Conservation (phyloP, 1,140 invertebrate genomes). For the Platorchestia sp. region DNA sequence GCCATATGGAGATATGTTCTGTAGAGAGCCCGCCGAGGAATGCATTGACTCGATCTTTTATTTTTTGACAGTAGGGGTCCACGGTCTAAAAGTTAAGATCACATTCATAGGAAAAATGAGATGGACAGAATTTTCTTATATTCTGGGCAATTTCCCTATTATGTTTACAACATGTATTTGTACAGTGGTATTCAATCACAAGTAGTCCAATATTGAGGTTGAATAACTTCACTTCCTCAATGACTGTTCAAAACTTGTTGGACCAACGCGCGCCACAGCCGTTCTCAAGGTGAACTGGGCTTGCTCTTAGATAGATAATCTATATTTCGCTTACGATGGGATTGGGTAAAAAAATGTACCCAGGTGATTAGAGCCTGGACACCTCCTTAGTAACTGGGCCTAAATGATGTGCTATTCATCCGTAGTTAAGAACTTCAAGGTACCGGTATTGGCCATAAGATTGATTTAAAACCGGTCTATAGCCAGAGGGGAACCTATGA, state of each 20-base stretch:
- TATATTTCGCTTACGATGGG: not conserved
- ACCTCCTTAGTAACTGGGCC: not conserved
- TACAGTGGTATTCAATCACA: not conserved
- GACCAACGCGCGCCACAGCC: not conserved
- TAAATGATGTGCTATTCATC: not conserved
- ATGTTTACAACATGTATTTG: not conserved
- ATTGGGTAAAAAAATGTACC: not conserved
- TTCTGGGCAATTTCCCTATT: not conserved
- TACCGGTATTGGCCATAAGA: not conserved
- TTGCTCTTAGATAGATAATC: not conserved
- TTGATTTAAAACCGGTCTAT: not conserved
- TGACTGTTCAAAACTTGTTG: not conserved
- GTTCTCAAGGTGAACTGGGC: not conserved
- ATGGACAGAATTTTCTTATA: not conserved
- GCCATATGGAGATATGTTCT: not conserved
- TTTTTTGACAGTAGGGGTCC: not conserved
- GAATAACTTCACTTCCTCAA: not conserved
- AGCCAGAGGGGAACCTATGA: not conserved
- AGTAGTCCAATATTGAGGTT: not conserved
- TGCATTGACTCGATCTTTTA: not conserved
- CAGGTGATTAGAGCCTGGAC: not conserved
- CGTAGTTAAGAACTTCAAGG: not conserved
- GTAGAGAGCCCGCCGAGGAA: not conserved
- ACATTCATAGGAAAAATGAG: not conserved
- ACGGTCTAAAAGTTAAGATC: not conserved